Conservation (phyloP, 92 coral and sea anemone genomes). For the Diadumene lineata region DNA sequence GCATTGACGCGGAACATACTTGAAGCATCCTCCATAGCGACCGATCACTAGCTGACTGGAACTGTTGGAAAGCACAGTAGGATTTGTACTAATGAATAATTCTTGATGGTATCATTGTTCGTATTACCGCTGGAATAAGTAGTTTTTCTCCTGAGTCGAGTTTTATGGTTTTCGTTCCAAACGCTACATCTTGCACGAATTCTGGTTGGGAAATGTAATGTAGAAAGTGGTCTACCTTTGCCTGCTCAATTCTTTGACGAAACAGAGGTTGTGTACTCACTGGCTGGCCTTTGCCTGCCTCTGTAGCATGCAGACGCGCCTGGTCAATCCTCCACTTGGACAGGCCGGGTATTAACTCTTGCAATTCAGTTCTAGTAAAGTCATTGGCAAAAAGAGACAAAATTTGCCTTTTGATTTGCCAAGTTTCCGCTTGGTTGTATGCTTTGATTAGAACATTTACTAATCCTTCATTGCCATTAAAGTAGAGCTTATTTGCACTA, state of each 20-base stretch:
- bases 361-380: too few relatives aligned
- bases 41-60: constrained; percentile 18
- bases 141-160: constrained; percentile 14
- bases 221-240: constrained; percentile 18
- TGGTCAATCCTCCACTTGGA: too few relatives aligned
- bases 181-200: constrained; percentile 12
- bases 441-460: too few relatives aligned
- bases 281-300: neutral
- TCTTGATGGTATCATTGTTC: constrained; percentile 22
- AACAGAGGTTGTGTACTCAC: neutral
- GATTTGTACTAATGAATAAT: neutral
- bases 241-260: constrained; percentile 7
- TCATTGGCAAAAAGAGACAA: too few relatives aligned
- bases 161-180: constrained; percentile 17
- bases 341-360: too few relatives aligned
- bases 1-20: neutral
- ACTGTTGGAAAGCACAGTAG: constrained; percentile 3
- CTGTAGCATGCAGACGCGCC: too few relatives aligned
- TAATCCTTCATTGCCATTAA: too few relatives aligned
- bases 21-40: constrained; percentile 6
- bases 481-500: too few relatives aligned
- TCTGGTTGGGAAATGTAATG: constrained; percentile 24
- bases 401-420: too few relatives aligned
- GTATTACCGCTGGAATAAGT: constrained; percentile 9
- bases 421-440: too few relatives aligned